Conservation (phyloP, 2,113 vertebrate genomes). For the Campylorhamphus procurvoides region DNA sequence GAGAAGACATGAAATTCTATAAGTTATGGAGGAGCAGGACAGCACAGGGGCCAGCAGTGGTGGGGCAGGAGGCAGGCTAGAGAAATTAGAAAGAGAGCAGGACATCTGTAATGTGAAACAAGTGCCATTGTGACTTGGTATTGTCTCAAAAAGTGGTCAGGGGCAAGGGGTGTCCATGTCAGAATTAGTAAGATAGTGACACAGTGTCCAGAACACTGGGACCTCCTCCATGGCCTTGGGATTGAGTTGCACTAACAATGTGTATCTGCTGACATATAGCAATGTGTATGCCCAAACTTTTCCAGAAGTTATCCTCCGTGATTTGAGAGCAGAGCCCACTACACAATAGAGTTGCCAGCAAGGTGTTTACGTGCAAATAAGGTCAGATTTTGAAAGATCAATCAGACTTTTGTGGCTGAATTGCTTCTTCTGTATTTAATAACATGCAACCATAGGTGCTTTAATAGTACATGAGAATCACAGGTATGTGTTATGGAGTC, state of each 20-base stretch:
- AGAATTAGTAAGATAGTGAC: background rate
- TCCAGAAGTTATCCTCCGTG: background rate
- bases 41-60: background rate
- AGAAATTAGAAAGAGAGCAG: background rate
- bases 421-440: background rate
- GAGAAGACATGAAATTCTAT: background rate
- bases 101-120: background rate
- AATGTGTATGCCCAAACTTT: background rate
- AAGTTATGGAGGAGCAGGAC: rapidly evolving
- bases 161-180: background rate
- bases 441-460: background rate
- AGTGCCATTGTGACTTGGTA: background rate
- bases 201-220: rapidly evolving
- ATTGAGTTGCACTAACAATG: background rate
- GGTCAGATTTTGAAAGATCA: background rate
- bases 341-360: background rate
- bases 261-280: background rate
- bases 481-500: background rate
- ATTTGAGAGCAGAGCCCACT: background rate
- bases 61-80: background rate
- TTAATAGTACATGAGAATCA: background rate
- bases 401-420: background rate
- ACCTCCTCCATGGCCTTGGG: background rate
- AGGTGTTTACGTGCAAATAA: background rate
- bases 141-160: rapidly evolving